Conservation (phyloP, 35 echinoderm and acorn worm species). For the Heliocidaris erythrogramma region DNA sequence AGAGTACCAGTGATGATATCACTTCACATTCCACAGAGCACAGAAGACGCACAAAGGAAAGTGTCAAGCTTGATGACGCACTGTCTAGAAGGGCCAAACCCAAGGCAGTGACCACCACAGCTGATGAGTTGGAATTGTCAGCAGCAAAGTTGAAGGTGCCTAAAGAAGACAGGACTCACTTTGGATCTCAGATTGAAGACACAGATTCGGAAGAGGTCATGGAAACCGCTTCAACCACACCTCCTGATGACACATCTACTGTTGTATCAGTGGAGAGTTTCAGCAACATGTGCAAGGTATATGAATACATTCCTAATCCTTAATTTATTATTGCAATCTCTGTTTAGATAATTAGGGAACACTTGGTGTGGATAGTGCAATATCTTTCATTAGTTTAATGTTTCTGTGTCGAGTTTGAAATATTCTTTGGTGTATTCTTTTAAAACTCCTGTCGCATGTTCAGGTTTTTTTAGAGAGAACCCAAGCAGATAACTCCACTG, state of each 20-base stretch:
- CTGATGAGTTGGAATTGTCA: neutral
- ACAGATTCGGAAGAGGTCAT: constrained; percentile 18
- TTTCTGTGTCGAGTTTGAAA: neutral
- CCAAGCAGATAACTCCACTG: neutral
- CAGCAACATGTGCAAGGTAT: constrained; percentile 41
- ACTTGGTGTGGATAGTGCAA: neutral
- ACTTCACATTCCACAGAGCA: neutral
- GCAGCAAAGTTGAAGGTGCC: neutral
- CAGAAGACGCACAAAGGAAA: neutral
- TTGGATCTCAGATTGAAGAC: constrained; percentile 34
- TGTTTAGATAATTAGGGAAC: neutral
- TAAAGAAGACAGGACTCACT: neutral
- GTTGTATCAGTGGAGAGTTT: constrained; percentile 38
- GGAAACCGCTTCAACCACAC: neutral
- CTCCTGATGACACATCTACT: neutral
- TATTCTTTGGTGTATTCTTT: neutral
- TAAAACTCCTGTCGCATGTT: neutral
- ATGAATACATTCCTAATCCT: neutral
- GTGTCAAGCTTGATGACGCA: neutral
- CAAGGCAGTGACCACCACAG: neutral
- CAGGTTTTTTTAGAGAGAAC: neutral
- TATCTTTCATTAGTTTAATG: neutral
- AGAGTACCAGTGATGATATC: neutral
- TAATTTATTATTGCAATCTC: neutral
- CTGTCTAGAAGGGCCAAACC: no score